Conservation (phyloP, 2,797 vertebrate genomes). For the Babyrousa celebensis region DNA sequence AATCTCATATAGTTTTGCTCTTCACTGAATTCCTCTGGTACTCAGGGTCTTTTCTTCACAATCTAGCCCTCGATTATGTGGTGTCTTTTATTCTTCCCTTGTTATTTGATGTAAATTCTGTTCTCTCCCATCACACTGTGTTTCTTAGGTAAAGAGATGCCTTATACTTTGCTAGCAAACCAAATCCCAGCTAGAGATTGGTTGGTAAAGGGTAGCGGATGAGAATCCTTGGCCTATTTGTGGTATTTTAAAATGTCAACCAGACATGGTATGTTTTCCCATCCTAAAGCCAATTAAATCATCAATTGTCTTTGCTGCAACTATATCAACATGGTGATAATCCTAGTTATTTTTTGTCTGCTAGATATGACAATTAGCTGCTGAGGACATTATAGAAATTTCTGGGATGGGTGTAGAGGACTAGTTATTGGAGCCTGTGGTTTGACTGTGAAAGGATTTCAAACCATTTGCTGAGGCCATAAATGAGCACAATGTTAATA, state of each 20-base stretch:
- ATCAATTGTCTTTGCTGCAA: conserved; percentile 20
- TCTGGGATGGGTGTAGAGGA: neutral
- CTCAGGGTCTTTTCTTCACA: conserved; percentile 16
- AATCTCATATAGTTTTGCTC: conserved; percentile 40
- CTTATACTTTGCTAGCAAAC: neutral
- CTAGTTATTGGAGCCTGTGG: neutral
- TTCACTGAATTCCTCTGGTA: conserved; percentile 21
- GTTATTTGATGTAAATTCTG: conserved; percentile 23
- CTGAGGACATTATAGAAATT: neutral
- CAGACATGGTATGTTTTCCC: neutral
- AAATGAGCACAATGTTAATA: neutral
- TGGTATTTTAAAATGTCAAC: conserved; percentile 64
- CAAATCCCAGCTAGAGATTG: neutral
- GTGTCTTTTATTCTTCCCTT: neutral
- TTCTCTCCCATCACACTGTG: neutral
- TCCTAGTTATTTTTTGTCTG: neutral
- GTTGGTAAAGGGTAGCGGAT: neutral
- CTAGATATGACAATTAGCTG: neutral
- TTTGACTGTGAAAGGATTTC: neutral
- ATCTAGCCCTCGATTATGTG: neutral
- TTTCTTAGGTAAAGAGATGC: neutral
- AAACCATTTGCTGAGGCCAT: neutral
- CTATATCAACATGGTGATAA: neutral
- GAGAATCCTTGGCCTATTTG: conserved; percentile 23
- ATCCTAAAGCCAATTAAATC: conserved; percentile 26